phyloP scores from a whole-genome alignment of 2,888 invertebrate genomes.

The Ophion slaviceki region DNA sequence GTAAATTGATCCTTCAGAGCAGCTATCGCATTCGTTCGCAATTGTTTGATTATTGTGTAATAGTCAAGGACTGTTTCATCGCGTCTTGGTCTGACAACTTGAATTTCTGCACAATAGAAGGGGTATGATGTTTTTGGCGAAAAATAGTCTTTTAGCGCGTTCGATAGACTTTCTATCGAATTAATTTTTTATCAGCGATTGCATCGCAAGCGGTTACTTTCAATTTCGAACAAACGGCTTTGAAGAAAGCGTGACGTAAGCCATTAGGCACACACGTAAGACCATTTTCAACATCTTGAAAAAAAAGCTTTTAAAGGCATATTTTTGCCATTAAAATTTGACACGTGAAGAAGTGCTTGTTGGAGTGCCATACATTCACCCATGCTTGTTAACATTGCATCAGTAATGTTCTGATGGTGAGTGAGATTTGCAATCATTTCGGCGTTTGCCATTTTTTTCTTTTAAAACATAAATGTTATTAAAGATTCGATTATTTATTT shows the following conservation, averaged over 20 bases:
- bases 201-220: conserved; percentile 12
- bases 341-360: too few species aligned
- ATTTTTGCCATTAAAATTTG: conserved; percentile 39
- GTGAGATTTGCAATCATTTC: conserved; percentile 28
- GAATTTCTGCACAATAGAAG: conserved; percentile 46
- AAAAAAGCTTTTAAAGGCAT: conserved; percentile 35
- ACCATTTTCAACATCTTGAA: conserved; percentile 51
- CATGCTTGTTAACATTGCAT: conserved; percentile 48
- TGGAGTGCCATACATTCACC: conserved; percentile 22
- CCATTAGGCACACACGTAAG: conserved; percentile 4
- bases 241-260: conserved; percentile 30
- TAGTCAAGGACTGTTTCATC: conserved; percentile 34
- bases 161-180: background rate
- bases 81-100: conserved; percentile 29
- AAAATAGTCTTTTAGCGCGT: conserved; percentile 19
- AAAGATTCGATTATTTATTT: too few species aligned
- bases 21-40: conserved; percentile 12
- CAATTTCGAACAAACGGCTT: conserved; percentile 30
- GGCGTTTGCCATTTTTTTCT: too few species aligned
- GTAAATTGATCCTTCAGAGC: conserved; percentile 12
- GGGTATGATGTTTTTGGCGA: conserved; percentile 26
- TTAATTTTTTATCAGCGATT: conserved; percentile 12
- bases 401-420: conserved; percentile 45
- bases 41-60: background rate
- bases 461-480: too few species aligned